Evolutionary conservation across 2,113 vertebrate species (phyloP), one percentile per base, ranked within the genome.

Genomic region (Tenrec ecaudatus): DNA sequence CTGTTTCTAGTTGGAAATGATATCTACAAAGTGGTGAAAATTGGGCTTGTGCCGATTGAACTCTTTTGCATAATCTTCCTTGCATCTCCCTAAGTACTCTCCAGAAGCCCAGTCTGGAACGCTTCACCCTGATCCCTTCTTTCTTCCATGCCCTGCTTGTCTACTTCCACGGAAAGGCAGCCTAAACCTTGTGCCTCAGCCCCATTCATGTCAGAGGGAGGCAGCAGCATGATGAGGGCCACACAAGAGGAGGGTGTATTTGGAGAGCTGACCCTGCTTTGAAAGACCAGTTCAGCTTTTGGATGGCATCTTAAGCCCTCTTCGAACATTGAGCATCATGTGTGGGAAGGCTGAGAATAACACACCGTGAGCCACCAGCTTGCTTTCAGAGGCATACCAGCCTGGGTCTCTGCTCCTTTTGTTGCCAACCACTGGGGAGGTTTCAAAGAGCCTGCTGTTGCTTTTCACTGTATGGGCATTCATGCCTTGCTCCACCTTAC

Each of bases 371-470:
- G 68, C 69, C 0, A 1, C 86, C 69, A n/a, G 81, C 87, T 75
- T 58, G 69, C 23, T 25, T 36, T 69, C 80, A 22, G 58, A 76
- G 47, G 82, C 86, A 17, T 4, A 4, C 68, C 57, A 22, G n/a
- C 38, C 43, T 40, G 80, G 14, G 57, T 17, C 73, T 83, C 88
- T 85, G 31, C 20, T 71, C 31, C 25, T 53, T 79, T 89, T 31
- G 77, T 79, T 60, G 73, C 47, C 60, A 73, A 80, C 17, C 27
- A n/a, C 58, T 16, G 29, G 57, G 68, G 29, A 82, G 57, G 7
- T 73, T 93, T 89, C 36, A 90, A 80, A 91, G 93, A 66, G 29
- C 15, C 14, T 40, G 53, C 71, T 36, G 9, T 47, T 75, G 83
- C 78, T 62, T 85, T 84, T 94, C 77, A 83, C 84, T 57, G 33